Evolutionary conservation across 2,797 vertebrate species (phyloP).

Genomic region (Botia almorhae): DNA sequence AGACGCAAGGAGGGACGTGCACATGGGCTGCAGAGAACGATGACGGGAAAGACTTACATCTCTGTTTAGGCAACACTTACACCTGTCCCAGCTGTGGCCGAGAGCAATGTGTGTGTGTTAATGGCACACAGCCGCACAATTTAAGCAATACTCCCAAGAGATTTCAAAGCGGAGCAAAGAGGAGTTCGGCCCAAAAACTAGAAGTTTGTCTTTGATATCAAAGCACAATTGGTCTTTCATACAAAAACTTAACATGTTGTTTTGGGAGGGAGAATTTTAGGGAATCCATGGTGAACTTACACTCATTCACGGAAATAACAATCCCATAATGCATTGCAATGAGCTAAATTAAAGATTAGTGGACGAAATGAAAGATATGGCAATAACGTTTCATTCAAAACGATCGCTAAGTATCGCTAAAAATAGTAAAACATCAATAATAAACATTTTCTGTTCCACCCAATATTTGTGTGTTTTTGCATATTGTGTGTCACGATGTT

Average conservation of each 20-base stretch:
- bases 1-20: conserved; percentile 49
- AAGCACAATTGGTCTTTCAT: background rate
- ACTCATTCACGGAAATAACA: too few species aligned
- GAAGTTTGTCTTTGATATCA: background rate
- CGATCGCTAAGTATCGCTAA: too few species aligned
- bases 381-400: too few species aligned
- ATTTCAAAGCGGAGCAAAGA: conserved; percentile 8
- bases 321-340: too few species aligned
- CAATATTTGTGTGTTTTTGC: too few species aligned
- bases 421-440: too few species aligned
- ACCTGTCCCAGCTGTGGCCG: conserved; percentile 79
- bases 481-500: background rate
- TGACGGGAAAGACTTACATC: background rate
- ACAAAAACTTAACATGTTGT: background rate
- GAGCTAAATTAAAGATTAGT: too few species aligned
- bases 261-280: background rate
- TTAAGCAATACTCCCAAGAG: conserved; percentile 77
- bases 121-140: conserved; percentile 76
- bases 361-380: too few species aligned
- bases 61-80: conserved; percentile 83
- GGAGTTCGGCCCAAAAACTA: background rate
- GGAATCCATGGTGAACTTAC: too few species aligned
- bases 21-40: conserved; percentile 21
- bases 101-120: conserved; percentile 77
- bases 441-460: too few species aligned